These are phyloP conservation scores for Drosophila mettleri DNA, from an alignment of 2,888 invertebrate species.

Conservation along the genomic window DNA sequence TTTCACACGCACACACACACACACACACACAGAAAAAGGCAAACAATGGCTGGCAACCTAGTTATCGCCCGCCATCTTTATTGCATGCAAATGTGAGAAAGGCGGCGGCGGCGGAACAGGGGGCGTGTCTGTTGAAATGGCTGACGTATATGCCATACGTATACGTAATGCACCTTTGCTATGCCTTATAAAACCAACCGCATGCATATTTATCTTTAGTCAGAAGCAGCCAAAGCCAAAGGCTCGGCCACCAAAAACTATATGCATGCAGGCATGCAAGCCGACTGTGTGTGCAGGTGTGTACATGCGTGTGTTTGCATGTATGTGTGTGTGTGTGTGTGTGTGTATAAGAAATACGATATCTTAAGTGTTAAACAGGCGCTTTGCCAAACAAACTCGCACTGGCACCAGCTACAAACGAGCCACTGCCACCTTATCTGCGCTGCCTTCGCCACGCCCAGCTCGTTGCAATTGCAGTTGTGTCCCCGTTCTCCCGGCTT, in stretches of 20 bases:
- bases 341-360: conserved; percentile 71
- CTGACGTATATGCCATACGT: conserved; percentile 59
- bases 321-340: conserved; percentile 32
- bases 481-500: conserved; percentile 12
- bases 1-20: conserved; percentile 49
- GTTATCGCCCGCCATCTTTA: conserved; percentile 79
- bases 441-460: conserved; percentile 58
- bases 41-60: conserved; percentile 78
- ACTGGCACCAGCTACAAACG: conserved; percentile 57
- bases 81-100: conserved; percentile 80
- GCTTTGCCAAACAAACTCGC: conserved; percentile 78
- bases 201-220: conserved; percentile 76
- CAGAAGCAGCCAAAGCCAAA: conserved; percentile 21
- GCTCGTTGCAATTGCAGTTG: conserved; percentile 49
- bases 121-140: conserved; percentile 75
- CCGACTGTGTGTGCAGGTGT: too few species aligned
- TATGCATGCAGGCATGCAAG: conserved; percentile 32
- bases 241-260: conserved; percentile 16
- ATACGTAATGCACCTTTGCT: conserved; percentile 64
- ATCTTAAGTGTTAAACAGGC: conserved; percentile 79
- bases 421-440: conserved; percentile 57
- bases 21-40: conserved; percentile 60
- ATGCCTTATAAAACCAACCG: conserved; percentile 66
- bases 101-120: conserved; percentile 58
- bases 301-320: conserved; percentile 18